phyloP scores from a whole-genome alignment of 1,140 invertebrate genomes.

The Diachasma alloeum region DNA sequence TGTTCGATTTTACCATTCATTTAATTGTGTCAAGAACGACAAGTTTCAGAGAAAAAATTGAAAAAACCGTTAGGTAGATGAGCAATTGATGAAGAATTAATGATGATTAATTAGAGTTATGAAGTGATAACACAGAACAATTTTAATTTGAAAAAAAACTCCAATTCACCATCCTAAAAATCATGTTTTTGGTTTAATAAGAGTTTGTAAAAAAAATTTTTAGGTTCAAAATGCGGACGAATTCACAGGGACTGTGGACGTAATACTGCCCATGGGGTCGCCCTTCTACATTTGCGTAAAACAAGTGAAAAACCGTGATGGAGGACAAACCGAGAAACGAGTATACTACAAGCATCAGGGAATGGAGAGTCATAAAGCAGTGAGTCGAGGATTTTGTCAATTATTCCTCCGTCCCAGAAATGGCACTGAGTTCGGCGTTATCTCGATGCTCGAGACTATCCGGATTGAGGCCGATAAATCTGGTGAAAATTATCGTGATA shows the following conservation, averaged over 20 bases:
- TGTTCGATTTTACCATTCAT: too few species aligned
- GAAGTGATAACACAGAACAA: conserved; percentile 39
- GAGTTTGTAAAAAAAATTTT: conserved; percentile 35
- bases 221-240: conserved; percentile 64
- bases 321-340: conserved; percentile 44
- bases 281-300: conserved; percentile 76
- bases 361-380: conserved; percentile 64
- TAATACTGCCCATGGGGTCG: conserved; percentile 68
- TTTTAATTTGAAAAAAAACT: conserved; percentile 41
- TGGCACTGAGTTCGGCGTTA: background rate
- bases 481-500: conserved; percentile 13
- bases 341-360: conserved; percentile 79
- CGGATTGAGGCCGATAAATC: background rate
- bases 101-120: conserved; percentile 59
- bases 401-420: background rate
- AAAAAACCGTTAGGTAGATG: too few species aligned
- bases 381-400: conserved; percentile 36
- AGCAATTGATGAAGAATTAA: conserved; percentile 32
- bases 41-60: too few species aligned
- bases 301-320: conserved; percentile 50
- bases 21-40: too few species aligned
- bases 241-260: conserved; percentile 67
- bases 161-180: too few species aligned
- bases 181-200: too few species aligned
- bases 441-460: background rate